These are phyloP conservation scores for Pygocentrus nattereri DNA, from an alignment of 2,797 vertebrate genomes.

Conservation along the genomic window DNA sequence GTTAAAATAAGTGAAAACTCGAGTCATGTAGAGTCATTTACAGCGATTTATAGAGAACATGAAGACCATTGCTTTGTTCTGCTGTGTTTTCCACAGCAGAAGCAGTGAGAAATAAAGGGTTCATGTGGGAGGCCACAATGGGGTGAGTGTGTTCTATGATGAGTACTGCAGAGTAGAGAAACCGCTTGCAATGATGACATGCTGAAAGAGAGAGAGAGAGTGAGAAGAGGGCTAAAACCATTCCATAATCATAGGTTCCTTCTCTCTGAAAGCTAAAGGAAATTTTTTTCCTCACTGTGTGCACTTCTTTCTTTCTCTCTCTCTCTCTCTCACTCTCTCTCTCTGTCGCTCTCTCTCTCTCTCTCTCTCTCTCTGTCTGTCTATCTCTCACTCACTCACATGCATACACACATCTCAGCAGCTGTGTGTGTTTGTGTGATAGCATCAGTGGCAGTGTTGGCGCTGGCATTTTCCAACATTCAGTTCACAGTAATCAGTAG, in stretches of 20 bases:
- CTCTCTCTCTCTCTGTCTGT: neutral
- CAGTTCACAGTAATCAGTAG: slow-evolving; percentile 54
- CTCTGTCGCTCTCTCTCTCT: too few species aligned
- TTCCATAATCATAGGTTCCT: slow-evolving; percentile 58
- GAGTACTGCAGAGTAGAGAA: neutral
- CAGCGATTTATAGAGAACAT: too few species aligned
- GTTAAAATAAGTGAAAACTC: too few species aligned
- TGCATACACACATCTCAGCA: slow-evolving; percentile 29
- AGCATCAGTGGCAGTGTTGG: slow-evolving; percentile 40
- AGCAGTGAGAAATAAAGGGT: too few species aligned
- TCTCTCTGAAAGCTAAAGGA: slow-evolving; percentile 55
- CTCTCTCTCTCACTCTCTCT: neutral
- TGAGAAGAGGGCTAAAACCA: slow-evolving; percentile 42
- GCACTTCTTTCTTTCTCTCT: neutral
- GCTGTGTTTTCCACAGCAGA: too few species aligned
- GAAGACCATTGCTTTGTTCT: too few species aligned
- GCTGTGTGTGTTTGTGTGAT: slow-evolving; percentile 48
- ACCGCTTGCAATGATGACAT: slow-evolving; percentile 33
- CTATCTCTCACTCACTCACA: neutral
- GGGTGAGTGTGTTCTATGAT: slow-evolving; percentile 12
- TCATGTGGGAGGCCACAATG: too few species aligned
- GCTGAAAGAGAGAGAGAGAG: slow-evolving; percentile 7
- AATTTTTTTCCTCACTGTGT: slow-evolving; percentile 46
- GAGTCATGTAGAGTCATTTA: too few species aligned
- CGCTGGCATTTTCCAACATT: slow-evolving; percentile 45